Conservation (phyloP, 2,113 vertebrate genomes). For the Shinisaurus crocodilurus region DNA sequence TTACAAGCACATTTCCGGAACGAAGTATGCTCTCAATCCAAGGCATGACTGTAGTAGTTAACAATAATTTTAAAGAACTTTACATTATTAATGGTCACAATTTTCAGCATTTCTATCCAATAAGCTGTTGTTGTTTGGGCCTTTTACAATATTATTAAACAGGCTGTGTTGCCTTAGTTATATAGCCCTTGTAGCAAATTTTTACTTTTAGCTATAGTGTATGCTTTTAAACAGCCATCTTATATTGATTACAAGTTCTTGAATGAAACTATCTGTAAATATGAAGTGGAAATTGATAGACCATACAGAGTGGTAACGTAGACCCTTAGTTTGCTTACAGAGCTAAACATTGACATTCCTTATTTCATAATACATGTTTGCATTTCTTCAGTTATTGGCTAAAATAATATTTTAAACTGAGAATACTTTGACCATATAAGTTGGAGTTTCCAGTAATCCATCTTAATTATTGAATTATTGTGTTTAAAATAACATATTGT, state of each 20-base stretch:
- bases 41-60: no score
- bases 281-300: background rate
- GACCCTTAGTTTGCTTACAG: background rate
- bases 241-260: background rate
- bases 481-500: conserved; percentile 43
- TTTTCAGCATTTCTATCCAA: background rate
- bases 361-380: background rate
- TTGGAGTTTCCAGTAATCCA: background rate
- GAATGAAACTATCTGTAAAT: background rate
- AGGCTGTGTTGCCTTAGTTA: background rate
- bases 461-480: conserved; percentile 4
- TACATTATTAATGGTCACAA: background rate
- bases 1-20: no score
- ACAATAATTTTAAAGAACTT: background rate
- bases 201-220: background rate
- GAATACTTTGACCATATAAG: background rate
- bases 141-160: background rate
- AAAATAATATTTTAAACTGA: background rate
- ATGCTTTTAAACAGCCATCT: background rate
- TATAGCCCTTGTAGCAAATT: conserved; percentile 31
- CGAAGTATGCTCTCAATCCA: no score
- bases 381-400: background rate
- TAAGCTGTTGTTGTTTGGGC: conserved; percentile 8
- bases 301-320: background rate
- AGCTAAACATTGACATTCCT: background rate